A percentile compares a stretch with the other conserved stretches of the same genome.
These are phyloP conservation scores for Acleris cristana DNA, from an alignment of 2,888 invertebrate genomes.

Conservation along the genomic window DNA sequence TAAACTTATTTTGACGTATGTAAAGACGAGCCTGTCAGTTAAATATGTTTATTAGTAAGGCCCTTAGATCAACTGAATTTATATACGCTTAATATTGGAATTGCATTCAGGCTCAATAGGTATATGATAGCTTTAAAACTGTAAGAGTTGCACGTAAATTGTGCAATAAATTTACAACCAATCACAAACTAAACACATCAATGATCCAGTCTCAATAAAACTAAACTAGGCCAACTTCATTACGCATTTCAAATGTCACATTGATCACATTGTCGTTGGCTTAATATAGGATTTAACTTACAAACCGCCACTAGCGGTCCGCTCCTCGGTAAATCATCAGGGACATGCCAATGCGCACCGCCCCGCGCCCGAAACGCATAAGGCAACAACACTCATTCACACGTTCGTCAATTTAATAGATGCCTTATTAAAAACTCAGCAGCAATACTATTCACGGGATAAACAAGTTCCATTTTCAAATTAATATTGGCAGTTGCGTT, in stretches of 20 bases:
- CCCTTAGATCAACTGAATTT: too few relatives aligned
- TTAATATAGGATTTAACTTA: conserved; percentile 24
- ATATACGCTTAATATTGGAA: too few relatives aligned
- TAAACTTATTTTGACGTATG: too few relatives aligned
- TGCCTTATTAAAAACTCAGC: conserved; percentile 78
- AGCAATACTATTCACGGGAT: conserved; percentile 45
- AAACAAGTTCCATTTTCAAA: conserved; percentile 62
- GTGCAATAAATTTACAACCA: too few relatives aligned
- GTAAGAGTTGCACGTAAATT: too few relatives aligned
- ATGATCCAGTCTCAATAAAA: conserved; percentile 10
- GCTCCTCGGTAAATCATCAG: conserved; percentile 69
- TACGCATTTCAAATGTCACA: conserved; percentile 31
- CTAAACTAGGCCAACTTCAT: conserved; percentile 19
- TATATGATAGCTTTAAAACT: too few relatives aligned
- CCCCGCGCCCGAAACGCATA: conserved; percentile 64
- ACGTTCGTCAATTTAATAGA: conserved; percentile 79
- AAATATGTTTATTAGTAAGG: too few relatives aligned
- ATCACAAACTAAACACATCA: too few relatives aligned
- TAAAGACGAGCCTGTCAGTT: too few relatives aligned
- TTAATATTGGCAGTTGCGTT: conserved; percentile 67
- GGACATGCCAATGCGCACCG: conserved; percentile 71
- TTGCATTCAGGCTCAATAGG: too few relatives aligned
- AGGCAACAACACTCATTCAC: conserved; percentile 82
- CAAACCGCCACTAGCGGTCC: conserved; percentile 39
- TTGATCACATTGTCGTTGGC: conserved; percentile 32